Evolutionary conservation across 2,888 invertebrate genomes (phyloP).

Genomic region (Eulithis testata): DNA sequence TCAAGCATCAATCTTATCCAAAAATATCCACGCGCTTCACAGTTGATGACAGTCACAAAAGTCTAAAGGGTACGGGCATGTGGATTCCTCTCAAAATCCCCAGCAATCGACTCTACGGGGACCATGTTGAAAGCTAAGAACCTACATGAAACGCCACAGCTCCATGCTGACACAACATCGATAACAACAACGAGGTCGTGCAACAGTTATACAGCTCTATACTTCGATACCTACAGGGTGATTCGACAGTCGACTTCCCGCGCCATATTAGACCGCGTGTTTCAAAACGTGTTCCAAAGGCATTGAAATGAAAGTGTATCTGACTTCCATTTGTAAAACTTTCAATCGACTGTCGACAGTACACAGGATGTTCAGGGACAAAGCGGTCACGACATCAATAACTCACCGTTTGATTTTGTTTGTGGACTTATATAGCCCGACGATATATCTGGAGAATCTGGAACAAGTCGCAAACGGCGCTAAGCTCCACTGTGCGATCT

Average conservation of each 20-base stretch:
- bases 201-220: constrained; percentile 9
- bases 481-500: constrained; percentile 42
- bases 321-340: not conserved
- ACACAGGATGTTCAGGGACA: constrained; percentile 11
- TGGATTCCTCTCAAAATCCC: not conserved
- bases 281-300: not conserved
- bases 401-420: constrained; percentile 74
- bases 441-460: constrained; percentile 72
- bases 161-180: constrained; percentile 23
- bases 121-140: not conserved
- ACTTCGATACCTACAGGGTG: constrained; percentile 7
- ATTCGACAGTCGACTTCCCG: constrained; percentile 21
- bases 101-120: not conserved
- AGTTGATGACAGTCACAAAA: not conserved
- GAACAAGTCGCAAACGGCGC: constrained; percentile 65
- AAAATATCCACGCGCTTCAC: too few relatives aligned
- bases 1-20: too few relatives aligned
- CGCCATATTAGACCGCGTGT: not conserved
- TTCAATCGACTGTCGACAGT: constrained; percentile 18
- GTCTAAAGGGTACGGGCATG: not conserved
- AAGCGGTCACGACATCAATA: constrained; percentile 57
- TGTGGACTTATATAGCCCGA: constrained; percentile 65
- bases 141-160: not conserved
- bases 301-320: not conserved
- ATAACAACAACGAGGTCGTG: constrained; percentile 9